These are phyloP conservation scores for Perca schrenkii DNA, from an alignment of 2,113 vertebrate species.

Conservation along the genomic window DNA sequence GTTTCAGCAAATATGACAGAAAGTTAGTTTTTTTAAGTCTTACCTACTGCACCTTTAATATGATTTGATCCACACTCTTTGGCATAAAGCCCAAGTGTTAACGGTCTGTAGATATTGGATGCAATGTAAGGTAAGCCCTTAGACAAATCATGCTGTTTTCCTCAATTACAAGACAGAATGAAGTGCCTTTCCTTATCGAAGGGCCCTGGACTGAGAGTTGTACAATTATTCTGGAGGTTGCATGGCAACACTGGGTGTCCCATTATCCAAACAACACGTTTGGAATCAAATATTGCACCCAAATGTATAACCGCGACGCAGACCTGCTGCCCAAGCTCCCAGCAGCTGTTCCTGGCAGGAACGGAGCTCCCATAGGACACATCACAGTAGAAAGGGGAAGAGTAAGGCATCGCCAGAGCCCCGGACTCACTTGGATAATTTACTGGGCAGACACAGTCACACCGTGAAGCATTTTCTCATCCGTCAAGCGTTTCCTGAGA, in stretches of 20 bases:
- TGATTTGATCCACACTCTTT: slow-evolving; percentile 8
- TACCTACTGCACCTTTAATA: background rate
- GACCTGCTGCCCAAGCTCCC: slow-evolving; percentile 23
- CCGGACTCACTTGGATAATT: slow-evolving; percentile 57
- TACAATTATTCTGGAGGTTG: background rate
- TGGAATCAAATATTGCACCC: slow-evolving; percentile 15
- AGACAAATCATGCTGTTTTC: slow-evolving; percentile 26
- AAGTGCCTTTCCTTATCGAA: slow-evolving; percentile 29
- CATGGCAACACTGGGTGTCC: background rate
- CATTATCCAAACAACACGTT: background rate
- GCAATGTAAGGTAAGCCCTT: slow-evolving; percentile 31
- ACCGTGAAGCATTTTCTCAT: slow-evolving; percentile 54
- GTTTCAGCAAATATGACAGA: no score
- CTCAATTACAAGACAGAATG: slow-evolving; percentile 15
- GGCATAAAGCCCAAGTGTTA: slow-evolving; percentile 33
- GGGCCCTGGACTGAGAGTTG: background rate
- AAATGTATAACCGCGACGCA: slow-evolving; percentile 26
- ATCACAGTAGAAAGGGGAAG: slow-evolving; percentile 8
- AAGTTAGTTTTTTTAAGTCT: no score
- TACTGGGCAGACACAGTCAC: slow-evolving; percentile 49
- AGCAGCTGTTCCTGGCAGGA: slow-evolving; percentile 46
- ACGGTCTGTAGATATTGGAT: slow-evolving; percentile 19
- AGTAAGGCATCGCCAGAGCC: slow-evolving; percentile 32
- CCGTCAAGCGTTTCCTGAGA: slow-evolving; percentile 36
- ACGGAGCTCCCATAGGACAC: slow-evolving; percentile 50